These are phyloP conservation scores for Ormia ochracea DNA, from an alignment of 2,888 invertebrate species.

Conservation along the genomic window DNA sequence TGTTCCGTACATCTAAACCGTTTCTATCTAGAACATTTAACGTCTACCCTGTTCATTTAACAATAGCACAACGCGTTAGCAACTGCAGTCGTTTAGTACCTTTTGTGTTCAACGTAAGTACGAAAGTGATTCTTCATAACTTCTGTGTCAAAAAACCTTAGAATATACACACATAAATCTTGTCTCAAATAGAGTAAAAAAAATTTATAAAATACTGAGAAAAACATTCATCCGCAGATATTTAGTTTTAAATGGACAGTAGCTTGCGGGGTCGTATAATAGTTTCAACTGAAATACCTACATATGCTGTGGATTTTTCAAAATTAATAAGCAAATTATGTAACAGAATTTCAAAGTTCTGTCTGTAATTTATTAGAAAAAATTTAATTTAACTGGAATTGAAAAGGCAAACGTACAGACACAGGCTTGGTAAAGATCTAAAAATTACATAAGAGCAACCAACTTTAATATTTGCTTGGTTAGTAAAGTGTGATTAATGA, in stretches of 20 bases:
- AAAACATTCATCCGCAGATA: no score
- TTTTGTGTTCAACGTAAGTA: slow-evolving; percentile 74
- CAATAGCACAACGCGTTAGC: slow-evolving; percentile 2
- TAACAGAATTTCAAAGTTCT: no score
- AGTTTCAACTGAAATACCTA: no score
- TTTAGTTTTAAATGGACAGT: no score
- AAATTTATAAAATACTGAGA: no score
- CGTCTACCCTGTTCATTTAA: neutral
- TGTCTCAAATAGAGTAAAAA: neutral
- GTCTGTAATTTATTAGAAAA: no score
- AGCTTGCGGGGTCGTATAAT: no score
- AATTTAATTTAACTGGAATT: no score
- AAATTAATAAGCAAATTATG: no score
- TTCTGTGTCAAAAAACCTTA: slow-evolving; percentile 17
- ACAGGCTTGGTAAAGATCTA: neutral
- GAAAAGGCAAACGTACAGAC: no score
- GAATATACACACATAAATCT: no score
- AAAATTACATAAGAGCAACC: neutral
- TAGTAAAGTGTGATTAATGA: neutral
- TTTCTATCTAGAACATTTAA: slow-evolving; percentile 16
- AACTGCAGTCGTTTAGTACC: slow-evolving; percentile 63
- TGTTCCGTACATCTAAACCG: neutral
- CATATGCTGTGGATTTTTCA: no score
- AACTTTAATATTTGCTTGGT: neutral
- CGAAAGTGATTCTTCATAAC: neutral